These are phyloP conservation scores for Oryctes rhinoceros DNA, from an alignment of 1,140 invertebrate genomes.

Conservation along the genomic window DNA sequence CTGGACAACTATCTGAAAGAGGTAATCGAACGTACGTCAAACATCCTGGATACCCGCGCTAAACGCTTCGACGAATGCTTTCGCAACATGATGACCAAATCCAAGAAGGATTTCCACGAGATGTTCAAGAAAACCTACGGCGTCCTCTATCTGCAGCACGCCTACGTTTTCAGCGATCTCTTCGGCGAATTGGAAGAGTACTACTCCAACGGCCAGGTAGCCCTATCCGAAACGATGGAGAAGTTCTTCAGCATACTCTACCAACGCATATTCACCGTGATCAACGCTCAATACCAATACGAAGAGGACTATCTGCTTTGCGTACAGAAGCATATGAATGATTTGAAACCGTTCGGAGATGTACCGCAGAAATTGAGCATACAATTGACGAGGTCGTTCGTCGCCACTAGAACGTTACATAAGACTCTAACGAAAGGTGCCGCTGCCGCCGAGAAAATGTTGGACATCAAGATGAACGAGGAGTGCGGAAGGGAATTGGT, in stretches of 20 bases:
- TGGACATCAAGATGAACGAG: slow-evolving; percentile 74
- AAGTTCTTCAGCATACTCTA: slow-evolving; percentile 93
- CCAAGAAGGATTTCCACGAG: slow-evolving; percentile 85
- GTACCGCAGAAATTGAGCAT: slow-evolving; percentile 88
- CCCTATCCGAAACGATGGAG: slow-evolving; percentile 88
- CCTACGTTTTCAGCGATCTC: slow-evolving; percentile 90
- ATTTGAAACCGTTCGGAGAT: slow-evolving; percentile 93
- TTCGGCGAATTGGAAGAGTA: slow-evolving; percentile 92
- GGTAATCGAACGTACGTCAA: slow-evolving; percentile 60
- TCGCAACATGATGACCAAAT: slow-evolving; percentile 80
- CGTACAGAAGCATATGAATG: slow-evolving; percentile 89
- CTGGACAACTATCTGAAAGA: slow-evolving; percentile 60
- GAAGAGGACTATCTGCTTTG: slow-evolving; percentile 86
- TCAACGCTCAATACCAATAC: slow-evolving; percentile 91
- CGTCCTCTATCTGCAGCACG: slow-evolving; percentile 92
- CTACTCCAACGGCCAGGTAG: slow-evolving; percentile 81
- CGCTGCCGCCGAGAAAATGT: slow-evolving; percentile 83
- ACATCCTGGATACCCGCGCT: slow-evolving; percentile 61
- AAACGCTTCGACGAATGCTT: slow-evolving; percentile 79
- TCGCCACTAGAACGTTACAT: slow-evolving; percentile 92
- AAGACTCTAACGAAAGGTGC: slow-evolving; percentile 85
- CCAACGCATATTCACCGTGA: slow-evolving; percentile 94
- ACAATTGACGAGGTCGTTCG: slow-evolving; percentile 91
- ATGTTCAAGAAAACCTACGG: slow-evolving; percentile 97
- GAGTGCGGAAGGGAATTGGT: slow-evolving; percentile 83